Evolutionary conservation across 2,113 vertebrate species (phyloP).

Genomic region (Protobothrops mucrosquamatus): DNA sequence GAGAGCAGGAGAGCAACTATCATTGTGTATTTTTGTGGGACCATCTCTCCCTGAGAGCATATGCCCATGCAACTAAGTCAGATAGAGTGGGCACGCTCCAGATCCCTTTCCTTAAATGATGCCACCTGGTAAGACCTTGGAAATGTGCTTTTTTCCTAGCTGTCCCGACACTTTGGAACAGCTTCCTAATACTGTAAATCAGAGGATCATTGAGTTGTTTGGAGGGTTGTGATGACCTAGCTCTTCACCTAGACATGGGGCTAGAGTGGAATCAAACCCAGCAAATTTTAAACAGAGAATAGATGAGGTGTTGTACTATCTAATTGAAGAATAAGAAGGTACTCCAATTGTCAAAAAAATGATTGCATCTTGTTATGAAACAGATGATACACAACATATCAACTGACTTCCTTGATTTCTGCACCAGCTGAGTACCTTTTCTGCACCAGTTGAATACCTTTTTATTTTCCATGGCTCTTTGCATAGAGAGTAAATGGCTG

Average conservation of each 20-base stretch:
- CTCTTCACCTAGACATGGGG: neutral
- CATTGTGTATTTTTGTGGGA: neutral
- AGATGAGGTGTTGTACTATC: neutral
- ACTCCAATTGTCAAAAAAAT: neutral
- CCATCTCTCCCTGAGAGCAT: neutral
- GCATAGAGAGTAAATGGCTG: neutral
- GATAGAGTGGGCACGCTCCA: neutral
- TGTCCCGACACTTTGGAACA: neutral
- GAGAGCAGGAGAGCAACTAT: neutral
- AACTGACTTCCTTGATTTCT: neutral
- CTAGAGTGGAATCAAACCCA: neutral
- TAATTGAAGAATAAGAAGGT: neutral
- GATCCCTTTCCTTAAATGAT: neutral
- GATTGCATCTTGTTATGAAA: neutral
- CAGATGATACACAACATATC: neutral
- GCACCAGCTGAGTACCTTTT: neutral
- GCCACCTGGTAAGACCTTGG: neutral
- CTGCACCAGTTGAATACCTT: neutral
- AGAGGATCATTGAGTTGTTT: neutral
- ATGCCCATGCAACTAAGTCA: neutral
- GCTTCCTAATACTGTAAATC: neutral
- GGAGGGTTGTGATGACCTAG: neutral
- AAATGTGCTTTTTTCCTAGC: neutral
- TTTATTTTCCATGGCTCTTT: neutral
- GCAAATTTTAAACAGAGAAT: neutral